Evolutionary conservation across 2,113 vertebrate species (phyloP).

Genomic region (Strigops habroptila): DNA sequence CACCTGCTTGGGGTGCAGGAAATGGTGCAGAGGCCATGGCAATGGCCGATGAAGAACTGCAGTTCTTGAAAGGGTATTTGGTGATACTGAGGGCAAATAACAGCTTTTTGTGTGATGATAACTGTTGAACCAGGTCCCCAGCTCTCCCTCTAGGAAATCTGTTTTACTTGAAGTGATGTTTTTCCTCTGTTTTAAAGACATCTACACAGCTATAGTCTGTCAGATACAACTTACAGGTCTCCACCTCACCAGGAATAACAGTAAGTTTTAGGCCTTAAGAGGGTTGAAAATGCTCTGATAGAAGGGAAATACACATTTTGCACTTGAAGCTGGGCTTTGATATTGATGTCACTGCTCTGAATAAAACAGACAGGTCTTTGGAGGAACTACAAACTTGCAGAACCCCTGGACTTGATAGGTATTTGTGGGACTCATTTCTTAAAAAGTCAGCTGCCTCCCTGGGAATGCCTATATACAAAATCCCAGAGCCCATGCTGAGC

Average conservation of each 20-base stretch:
- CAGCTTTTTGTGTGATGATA: not conserved
- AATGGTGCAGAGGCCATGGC: not conserved
- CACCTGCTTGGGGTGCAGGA: not conserved
- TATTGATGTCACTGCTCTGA: not conserved
- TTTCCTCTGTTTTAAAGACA: not conserved
- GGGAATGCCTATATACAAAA: not conserved
- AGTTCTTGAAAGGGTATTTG: not conserved
- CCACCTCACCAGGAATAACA: not conserved
- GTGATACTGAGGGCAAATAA: not conserved
- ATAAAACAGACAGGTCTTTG: not conserved
- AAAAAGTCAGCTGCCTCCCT: not conserved
- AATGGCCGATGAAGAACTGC: not conserved
- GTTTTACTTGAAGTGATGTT: not conserved
- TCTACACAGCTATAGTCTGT: not conserved
- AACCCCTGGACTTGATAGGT: not conserved
- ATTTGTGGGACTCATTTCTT: not conserved
- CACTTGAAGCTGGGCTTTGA: not conserved
- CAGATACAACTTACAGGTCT: not conserved
- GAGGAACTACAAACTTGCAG: not conserved
- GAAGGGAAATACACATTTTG: not conserved
- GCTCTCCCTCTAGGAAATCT: not conserved
- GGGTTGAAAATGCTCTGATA: not conserved
- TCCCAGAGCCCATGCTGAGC: not conserved
- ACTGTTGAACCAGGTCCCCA: not conserved
- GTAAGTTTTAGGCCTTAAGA: not conserved